Base-by-base conservation (phyloP, 2,888 invertebrate genomes). In the Tetragonula carbonaria region DNA sequence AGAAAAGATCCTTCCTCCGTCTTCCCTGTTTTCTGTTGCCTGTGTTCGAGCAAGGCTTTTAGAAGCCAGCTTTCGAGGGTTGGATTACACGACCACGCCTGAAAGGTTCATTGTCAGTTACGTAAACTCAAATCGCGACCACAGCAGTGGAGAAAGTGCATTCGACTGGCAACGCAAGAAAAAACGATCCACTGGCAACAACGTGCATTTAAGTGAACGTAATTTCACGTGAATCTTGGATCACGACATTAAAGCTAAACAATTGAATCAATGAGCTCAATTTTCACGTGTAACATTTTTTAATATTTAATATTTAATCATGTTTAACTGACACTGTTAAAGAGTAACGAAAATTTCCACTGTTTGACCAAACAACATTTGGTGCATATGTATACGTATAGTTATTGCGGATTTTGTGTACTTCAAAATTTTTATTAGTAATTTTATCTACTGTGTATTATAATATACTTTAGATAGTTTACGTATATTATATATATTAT, bases 41-140 rank as follows among this genome's bases (percentile, higher is more conserved):
- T 16, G 23, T 28, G 18, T n/a, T 55, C 21, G 33, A 14, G 68
- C 55, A 28, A 72, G 74, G 57, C 21, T n/a, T 53, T 28, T 63
- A 2, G 50, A 59, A 57, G 23, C 57, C 55, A 53, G 33, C 55
- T 68, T 78, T 65, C 62, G 65, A 66, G 65, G 72, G 51, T 70
- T 79, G 67, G 67, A 66, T 89, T 84, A 82, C 78, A 68, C 59
- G 71, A 74, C 33, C 76, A 23, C 67, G 38, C 65, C 67, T 65
- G 86, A 87, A 90, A 92, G 91, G 93, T 94, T 94, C 94, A 94
- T 94, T 94, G 93, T 90, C 94, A 93, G 92, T 94, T 94, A 93
- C 91, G 91, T 92, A 93, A 94, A 92, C 84, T 45, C 73, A 63
- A 59, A 75, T 28, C 63, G 78, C 74, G 86, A 71, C 78, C 84